Evolutionary conservation across 2,888 invertebrate genomes (phyloP), one percentile per base, ranked within the genome.

Genomic region (Eristalis intricaria): DNA sequence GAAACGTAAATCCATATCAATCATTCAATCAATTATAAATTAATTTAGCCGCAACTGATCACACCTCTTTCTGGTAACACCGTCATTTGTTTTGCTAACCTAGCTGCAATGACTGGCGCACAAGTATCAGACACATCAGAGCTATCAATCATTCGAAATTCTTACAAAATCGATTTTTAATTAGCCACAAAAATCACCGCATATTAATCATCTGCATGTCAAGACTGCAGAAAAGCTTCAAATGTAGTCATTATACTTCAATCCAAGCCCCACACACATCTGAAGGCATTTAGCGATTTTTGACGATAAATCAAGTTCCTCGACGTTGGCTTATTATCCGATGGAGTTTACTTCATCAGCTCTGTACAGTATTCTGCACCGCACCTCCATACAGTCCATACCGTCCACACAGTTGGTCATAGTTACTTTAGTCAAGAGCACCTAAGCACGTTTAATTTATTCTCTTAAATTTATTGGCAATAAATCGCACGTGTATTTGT

Each of bases 81-180:
- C 23, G 76, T 82, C 29, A 66, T 60, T 61, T 64, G 22, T 58
- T 32, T 68, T 19, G 50, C 29, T 15, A 26, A n/a, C 84, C 65
- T 23, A 43, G 50, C 26, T 77, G 43, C 82, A 65, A 71, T 71
- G 82, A 19, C 50, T 83, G 63, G 71, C 65, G 35, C 50, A 70
- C 29, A 32, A 73, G 82, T 69, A 73, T 77, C 68, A 78, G 70
- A 70, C 74, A 56, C 74, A 38, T 74, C 61, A 82, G 64, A 70
- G 56, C 87, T 35, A 87, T 87, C 75, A 87, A 87, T 87, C 87
- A 87, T 71, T 76, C 43, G 15, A 26, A 70, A 76, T 70, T 66
- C 84, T 63, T 35, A 84, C 79, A 79, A 87, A 87, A 87, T 87
- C 75, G 87, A 84, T 87, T 84, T 84, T 87, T 87, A 87, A 87